A percentile compares a stretch with the other conserved stretches of the same genome.
These are phyloP conservation scores for Hyperoplus immaculatus DNA, from an alignment of 2,797 vertebrate genomes.

Conservation along the genomic window DNA sequence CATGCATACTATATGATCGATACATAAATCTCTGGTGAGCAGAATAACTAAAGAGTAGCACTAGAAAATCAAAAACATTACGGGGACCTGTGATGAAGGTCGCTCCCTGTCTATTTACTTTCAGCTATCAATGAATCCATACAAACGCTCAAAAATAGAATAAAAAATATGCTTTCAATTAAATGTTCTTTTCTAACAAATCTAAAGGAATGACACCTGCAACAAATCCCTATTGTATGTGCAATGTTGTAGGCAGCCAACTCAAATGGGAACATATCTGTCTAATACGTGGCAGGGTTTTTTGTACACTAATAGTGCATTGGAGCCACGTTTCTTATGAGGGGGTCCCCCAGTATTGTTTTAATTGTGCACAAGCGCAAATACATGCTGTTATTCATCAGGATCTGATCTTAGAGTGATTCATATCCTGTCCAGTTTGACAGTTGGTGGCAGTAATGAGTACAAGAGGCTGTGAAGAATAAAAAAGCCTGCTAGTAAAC, in stretches of 20 bases:
- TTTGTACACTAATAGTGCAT: neutral
- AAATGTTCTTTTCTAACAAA: neutral
- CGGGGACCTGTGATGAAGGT: neutral
- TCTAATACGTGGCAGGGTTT: neutral
- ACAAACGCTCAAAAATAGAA: neutral
- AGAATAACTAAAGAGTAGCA: neutral
- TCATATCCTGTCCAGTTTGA: neutral
- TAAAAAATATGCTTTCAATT: neutral
- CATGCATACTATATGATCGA: neutral
- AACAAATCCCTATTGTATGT: neutral
- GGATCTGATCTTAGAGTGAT: neutral
- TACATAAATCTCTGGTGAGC: neutral
- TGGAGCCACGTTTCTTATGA: neutral
- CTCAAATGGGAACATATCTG: slow-evolving; percentile 1
- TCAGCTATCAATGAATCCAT: neutral
- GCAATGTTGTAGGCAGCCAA: neutral
- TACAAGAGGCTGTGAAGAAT: too few relatives aligned
- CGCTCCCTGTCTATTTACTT: neutral
- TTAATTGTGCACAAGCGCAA: neutral
- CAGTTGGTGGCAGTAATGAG: neutral
- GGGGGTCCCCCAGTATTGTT: neutral
- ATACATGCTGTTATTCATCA: neutral
- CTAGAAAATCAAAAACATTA: too few relatives aligned
- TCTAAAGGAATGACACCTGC: neutral
- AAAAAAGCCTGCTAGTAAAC: neutral